Conservation (phyloP, 2,113 vertebrate genomes). For the Stigmatopora argus region DNA sequence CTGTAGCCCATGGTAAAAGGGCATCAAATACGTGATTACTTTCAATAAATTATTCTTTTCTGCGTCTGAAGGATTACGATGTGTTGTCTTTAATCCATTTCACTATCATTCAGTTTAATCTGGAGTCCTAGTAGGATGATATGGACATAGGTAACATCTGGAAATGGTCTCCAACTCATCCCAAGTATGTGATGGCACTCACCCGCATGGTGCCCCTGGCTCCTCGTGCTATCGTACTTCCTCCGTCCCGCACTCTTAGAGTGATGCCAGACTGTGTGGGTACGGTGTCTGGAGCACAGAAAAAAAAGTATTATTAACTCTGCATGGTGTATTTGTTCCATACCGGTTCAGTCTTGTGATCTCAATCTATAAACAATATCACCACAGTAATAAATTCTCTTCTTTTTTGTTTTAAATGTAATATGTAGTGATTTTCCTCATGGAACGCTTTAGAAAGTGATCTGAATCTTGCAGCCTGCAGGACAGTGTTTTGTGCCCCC, state of each 20-base stretch:
- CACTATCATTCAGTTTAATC: neutral
- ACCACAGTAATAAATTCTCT: neutral
- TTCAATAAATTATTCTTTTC: constrained; percentile 52
- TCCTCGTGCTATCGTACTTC: constrained; percentile 11
- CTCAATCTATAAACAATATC: constrained; percentile 5
- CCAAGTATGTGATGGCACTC: constrained; percentile 20
- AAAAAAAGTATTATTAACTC: neutral
- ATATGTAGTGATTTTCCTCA: neutral
- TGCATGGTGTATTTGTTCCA: neutral
- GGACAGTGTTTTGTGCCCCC: no score
- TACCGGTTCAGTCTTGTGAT: neutral
- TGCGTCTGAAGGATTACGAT: neutral
- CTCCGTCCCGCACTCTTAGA: neutral
- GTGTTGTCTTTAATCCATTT: neutral
- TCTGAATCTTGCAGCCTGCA: no score
- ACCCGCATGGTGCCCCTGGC: constrained; percentile 1
- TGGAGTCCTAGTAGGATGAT: neutral
- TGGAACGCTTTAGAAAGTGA: neutral
- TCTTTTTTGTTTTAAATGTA: neutral
- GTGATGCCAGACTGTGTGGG: neutral
- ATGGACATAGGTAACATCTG: constrained; percentile 31
- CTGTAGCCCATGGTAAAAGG: constrained; percentile 36
- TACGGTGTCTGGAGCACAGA: neutral
- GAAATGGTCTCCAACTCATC: constrained; percentile 31
- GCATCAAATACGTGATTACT: constrained; percentile 13